These are phyloP conservation scores for Laticauda colubrina DNA, from an alignment of 2,113 vertebrate species.

Conservation along the genomic window DNA sequence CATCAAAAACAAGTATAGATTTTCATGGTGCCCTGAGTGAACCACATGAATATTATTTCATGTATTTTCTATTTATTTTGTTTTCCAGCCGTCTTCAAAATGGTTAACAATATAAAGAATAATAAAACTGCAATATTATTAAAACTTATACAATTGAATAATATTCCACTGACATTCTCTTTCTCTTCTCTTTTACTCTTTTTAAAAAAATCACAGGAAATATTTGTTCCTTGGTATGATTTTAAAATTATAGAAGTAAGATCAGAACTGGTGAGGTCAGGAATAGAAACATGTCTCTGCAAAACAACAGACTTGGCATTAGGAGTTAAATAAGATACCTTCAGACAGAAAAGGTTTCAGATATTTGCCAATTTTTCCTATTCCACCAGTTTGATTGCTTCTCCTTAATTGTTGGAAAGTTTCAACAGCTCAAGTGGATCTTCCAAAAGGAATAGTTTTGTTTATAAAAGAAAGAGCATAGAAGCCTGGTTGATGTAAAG, in stretches of 20 bases:
- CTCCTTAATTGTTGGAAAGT: not conserved
- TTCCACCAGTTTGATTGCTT: too few species aligned
- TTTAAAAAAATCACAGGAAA: not conserved
- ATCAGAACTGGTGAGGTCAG: not conserved
- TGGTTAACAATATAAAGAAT: not conserved
- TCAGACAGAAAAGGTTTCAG: not conserved
- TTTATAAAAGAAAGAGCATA: not conserved
- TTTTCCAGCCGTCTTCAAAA: not conserved
- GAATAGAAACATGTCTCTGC: not conserved
- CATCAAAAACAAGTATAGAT: not conserved
- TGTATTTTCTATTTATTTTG: not conserved
- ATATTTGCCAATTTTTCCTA: not conserved
- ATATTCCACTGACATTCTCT: not conserved
- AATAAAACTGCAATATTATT: not conserved
- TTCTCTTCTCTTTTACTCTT: not conserved
- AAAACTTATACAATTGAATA: not conserved
- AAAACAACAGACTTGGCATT: not conserved
- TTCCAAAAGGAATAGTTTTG: not conserved
- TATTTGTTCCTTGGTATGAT: not conserved
- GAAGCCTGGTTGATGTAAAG: not conserved
- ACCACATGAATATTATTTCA: not conserved
- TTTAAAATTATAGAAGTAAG: not conserved
- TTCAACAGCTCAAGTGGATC: not conserved
- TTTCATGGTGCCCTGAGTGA: not conserved
- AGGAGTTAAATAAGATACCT: not conserved